Evolutionary conservation across 2,797 vertebrate species (phyloP), one percentile per base, ranked within the genome.

Genomic region (Myotis findleyi): DNA sequence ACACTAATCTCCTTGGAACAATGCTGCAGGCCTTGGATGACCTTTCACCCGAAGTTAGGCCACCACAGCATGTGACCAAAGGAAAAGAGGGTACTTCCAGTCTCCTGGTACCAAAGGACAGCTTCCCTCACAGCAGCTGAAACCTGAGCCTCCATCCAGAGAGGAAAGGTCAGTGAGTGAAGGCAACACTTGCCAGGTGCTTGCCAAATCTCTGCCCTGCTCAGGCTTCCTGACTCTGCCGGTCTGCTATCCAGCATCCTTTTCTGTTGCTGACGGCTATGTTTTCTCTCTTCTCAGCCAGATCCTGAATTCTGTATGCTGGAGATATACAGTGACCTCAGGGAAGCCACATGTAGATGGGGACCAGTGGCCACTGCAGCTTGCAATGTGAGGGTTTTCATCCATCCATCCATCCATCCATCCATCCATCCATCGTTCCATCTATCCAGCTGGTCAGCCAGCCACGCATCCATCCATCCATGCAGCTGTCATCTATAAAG

Each of bases 121-220:
- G 51, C 38, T 80, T 97, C 59, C 27, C 36, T 93, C 69, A 57
- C 41, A 72, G 75, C 73, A 72, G 81, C 82, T 92, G 96, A 96
- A 97, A 96, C 93, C 59, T 2, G 92, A 97, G 93, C 93, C 80
- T 89, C 94, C 62, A 77, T 79, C 57, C 86, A 76, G 53, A 93
- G 59, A 91, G 76, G 93, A 97, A 96, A 97, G 97, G 96, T 96
- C 96, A 97, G 90, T 30, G 68, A 83, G 38, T 27, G 53, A 72
- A 91, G 87, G 72, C 90, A 94, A 84, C 25, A 47, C 49, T 73
- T 18, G 44, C 41, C 75, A 59, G 85, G 69, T 79, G 69, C 55
- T 55, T 33, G 79, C 89, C 85, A 93, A 84, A 73, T 30, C 69
- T 87, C 77, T 94, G 77, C 53, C 41, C 36, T 53, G 71, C 55